Conservation (phyloP, 2,888 invertebrate genomes). For the Drosophila buzzatii region DNA sequence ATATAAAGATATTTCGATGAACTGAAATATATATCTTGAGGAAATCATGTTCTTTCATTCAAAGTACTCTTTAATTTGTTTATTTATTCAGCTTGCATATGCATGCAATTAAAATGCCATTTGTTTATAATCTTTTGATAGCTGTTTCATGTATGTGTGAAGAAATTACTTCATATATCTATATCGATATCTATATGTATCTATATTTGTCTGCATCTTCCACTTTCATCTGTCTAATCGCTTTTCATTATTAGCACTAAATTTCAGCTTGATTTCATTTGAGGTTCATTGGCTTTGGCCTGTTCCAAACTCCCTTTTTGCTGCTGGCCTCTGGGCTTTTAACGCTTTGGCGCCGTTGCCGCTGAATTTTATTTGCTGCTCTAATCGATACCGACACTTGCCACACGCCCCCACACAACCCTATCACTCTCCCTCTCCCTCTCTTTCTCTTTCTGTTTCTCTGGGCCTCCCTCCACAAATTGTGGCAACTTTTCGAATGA, state of each 20-base stretch:
- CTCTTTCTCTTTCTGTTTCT: too few species aligned
- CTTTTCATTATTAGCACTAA: constrained; percentile 44
- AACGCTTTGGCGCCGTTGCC: constrained; percentile 42
- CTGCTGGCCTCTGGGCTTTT: constrained; percentile 1
- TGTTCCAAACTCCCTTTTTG: neutral
- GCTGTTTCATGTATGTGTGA: neutral
- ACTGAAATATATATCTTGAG: neutral
- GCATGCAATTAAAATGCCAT: neutral
- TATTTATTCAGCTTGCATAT: neutral
- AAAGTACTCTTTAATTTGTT: neutral
- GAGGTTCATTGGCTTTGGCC: neutral
- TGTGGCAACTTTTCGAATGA: constrained; percentile 68
- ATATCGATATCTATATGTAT: neutral
- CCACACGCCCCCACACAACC: neutral
- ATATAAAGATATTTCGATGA: neutral
- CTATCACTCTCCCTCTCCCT: too few species aligned
- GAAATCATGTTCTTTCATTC: neutral
- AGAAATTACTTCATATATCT: neutral
- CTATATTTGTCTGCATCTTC: constrained; percentile 2
- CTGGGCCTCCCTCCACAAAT: neutral
- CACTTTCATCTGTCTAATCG: constrained; percentile 55
- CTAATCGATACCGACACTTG: constrained; percentile 71
- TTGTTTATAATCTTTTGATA: constrained; percentile 5
- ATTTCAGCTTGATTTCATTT: constrained; percentile 28
- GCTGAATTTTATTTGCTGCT: constrained; percentile 69